Base-by-base conservation (phyloP, 2,888 invertebrate genomes). In the Tubulanus polymorphus region DNA sequence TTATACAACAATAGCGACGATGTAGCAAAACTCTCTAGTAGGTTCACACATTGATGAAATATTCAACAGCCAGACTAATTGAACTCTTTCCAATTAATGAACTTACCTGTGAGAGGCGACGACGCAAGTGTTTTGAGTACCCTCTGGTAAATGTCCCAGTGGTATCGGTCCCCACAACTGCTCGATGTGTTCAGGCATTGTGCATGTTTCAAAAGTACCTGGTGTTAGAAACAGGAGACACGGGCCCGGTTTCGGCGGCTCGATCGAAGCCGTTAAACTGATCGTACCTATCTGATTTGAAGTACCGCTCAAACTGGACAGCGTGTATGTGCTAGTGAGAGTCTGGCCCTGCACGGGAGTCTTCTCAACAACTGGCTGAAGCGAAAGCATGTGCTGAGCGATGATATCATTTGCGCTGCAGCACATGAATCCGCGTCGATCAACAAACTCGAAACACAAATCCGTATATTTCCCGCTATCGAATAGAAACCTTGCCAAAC, bases 131-230 rank as follows among this genome's bases (percentile, higher is more conserved):
- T 75, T 76, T n/a, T 69, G 67, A 3, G 67, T 63, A 12, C 71
- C 74, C 20, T 63, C 61, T 12, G 76, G 74, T 37, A 76, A 67
- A 26, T 65, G 60, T 8, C 70, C 67, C 23, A 78, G 64, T 3
- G 71, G 71, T 3, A 77, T 70, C 12, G 78, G 78, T 32, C 78
- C 78, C 78, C 78, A 78, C 48, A 78, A 59, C 50, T 68, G 65
- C 55, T 74, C 73, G 15, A 70, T 62, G 15, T 68, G 64, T 46
- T 73, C 75, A 18, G 78, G 78, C 69, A 75, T 78, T 59, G 66
- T 75, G 67, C 65, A 79, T 57, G 67, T 75, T 69, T 66, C 75
- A 69, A 63, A 79, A 50, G 63, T 70, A 56, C 67, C 76, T 18
- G 78, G 66, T 37, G 76, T 74, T 58, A 76, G 69, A 56, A 59